Percentiles rank a stretch among this genome's conserved stretches.
Evolutionary conservation across 2,797 vertebrate species (phyloP).

Genomic region (Intellagama lesueurii): DNA sequence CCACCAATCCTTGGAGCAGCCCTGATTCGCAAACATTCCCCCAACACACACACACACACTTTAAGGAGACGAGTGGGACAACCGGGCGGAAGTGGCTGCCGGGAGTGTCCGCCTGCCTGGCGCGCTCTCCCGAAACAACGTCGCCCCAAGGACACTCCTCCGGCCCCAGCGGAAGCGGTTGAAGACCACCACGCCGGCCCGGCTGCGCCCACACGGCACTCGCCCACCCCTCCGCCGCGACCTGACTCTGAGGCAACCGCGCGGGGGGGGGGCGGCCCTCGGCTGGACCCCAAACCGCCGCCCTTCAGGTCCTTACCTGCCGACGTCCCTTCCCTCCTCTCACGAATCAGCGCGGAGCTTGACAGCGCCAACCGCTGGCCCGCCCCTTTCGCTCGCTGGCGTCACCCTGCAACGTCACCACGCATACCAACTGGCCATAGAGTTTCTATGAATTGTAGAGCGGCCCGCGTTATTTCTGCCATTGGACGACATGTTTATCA

Average conservation of each 20-base stretch:
- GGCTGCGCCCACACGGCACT: background rate
- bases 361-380: constrained; percentile 20
- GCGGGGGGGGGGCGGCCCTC: accelerated
- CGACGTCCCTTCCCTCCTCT: background rate
- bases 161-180: background rate
- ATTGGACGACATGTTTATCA: too few relatives aligned
- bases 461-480: too few relatives aligned
- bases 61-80: background rate
- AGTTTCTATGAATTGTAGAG: background rate
- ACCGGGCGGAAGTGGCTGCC: too few relatives aligned
- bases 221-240: too few relatives aligned
- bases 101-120: background rate
- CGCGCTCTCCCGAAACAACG: too few relatives aligned
- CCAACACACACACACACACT: too few relatives aligned
- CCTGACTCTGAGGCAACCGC: too few relatives aligned
- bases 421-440: background rate
- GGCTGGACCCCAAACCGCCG: background rate
- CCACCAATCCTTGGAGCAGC: too few relatives aligned
- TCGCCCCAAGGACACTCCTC: background rate
- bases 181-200: background rate
- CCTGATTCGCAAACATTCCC: background rate
- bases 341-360: background rate
- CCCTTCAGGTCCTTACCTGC: constrained; percentile 14
- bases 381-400: background rate
- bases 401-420: background rate